Evolutionary conservation across 1,140 invertebrate genomes (phyloP), one percentile per base, ranked within the genome.

Genomic region (Tetragnatha versicolor): DNA sequence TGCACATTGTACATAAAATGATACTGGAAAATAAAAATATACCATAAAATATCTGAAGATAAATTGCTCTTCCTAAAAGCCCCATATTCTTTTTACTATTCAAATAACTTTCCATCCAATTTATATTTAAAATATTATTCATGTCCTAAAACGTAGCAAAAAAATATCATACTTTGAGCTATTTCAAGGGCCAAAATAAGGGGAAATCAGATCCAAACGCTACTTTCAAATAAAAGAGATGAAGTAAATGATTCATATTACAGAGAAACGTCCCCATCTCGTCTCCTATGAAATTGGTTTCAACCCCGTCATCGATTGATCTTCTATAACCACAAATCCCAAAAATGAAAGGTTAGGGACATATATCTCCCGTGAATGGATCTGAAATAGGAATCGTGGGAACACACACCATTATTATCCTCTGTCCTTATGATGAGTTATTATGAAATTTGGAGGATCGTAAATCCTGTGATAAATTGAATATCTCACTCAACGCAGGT

Each of bases 211-310:
- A 47, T 47, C 42, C 20, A 47, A 47, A 47, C 12, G n/a, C n/a
- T n/a, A n/a, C n/a, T n/a, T n/a, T n/a, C n/a, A n/a, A n/a, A 31
- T 33, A 33, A 42, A 20, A 47, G 37, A 49, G n/a, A 75, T 35
- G 51, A 63, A 75, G 58, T 29, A 75, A 63, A 75, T 75, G 42
- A 75, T 58, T 75, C 72, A 63, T 63, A 63, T 35, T 42, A 60
- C 58, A 22, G 58, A 63, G 35, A 35, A 63, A 63, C 27, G 33
- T 60, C 63, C 22, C 45, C 25, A 29, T 27, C 58, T 27, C 37
- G 51, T 75, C 29, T 27, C 25, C 37, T 20, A 20, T 10, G 39
- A 75, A 75, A 75, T 75, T 75, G 55, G 72, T 75, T 75, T 75
- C 29, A 22, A 29, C 29, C 33, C 29, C 25, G 37, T 37, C 49